Base-by-base conservation (phyloP, 2,797 vertebrate species). In the Poeciliopsis infans region DNA sequence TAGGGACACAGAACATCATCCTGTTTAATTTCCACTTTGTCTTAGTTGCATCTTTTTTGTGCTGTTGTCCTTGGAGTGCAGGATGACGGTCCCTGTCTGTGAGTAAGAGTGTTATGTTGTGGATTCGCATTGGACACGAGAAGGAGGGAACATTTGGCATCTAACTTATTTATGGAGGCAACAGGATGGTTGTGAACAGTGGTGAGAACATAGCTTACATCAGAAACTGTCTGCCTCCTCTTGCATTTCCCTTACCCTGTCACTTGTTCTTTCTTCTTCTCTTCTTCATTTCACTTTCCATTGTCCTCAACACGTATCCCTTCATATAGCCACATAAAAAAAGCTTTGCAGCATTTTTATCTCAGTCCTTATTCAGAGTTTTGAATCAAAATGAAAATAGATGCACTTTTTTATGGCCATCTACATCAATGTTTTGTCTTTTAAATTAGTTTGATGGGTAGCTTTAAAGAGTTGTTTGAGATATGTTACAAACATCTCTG, bases 131-230 rank as follows among this genome's bases (percentile, higher is more conserved):
- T 74, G 84, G 78, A 55, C 80, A 79, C 71, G 80, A 83, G 85
- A 89, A 77, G 76, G 83, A 90, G 86, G 87, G 82, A 91, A 91
- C 93, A 95, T 93, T 94, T 94, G 91, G 91, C 79, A 73, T 87
- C 80, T 93, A 86, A 93, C 84, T 94, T 93, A 95, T 95, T 94
- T 86, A 94, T 92, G 85, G 87, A 88, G 83, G 85, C 72, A 83
- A 92, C 89, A 90, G 91, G 90, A 93, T 51, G 81, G 81, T 85
- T 91, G 91, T 89, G 91, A 92, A 91, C 86, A 89, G 88, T 11
- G 78, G 89, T 79, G 87, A 87, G 88, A 91, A 90, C 91, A 92
- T 85, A 85, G 78, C 89, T 93, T 88, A 87, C 90, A 92, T 92
- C 92, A 92, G 88, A 92, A 90, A 88, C 84, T 68, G 83, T 88